These are phyloP conservation scores for Erpornis zantholeuca DNA, from an alignment of 2,113 vertebrate genomes.

Conservation along the genomic window DNA sequence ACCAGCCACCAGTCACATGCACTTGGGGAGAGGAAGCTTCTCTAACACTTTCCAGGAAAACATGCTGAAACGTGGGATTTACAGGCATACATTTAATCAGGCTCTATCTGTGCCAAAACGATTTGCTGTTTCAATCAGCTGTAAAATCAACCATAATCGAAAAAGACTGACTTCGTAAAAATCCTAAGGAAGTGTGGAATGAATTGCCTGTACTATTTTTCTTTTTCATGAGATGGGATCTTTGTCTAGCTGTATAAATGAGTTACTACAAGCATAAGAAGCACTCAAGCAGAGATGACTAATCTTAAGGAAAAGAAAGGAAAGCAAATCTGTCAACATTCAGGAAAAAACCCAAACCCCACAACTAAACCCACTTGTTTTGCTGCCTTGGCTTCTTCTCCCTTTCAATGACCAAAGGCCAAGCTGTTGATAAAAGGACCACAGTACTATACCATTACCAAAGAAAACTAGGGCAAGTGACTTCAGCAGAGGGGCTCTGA, in stretches of 20 bases:
- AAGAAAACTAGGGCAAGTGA: not conserved
- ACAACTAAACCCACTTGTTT: not conserved
- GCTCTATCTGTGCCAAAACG: not conserved
- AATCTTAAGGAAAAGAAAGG: not conserved
- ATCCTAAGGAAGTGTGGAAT: not conserved
- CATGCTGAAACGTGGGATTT: not conserved
- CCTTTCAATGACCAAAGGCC: not conserved
- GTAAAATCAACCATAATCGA: not conserved
- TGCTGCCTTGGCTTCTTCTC: not conserved
- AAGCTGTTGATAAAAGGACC: not conserved
- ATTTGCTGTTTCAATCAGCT: not conserved
- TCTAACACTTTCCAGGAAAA: slow-evolving; percentile 16
- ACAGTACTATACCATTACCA: not conserved
- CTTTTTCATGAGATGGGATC: not conserved
- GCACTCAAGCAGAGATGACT: not conserved
- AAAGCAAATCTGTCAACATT: not conserved
- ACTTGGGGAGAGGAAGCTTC: not conserved
- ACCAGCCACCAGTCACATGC: not conserved
- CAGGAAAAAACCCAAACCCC: not conserved
- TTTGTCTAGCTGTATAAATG: not conserved
- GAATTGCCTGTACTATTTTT: not conserved
- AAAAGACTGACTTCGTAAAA: not conserved
- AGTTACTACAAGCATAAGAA: not conserved
- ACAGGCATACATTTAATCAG: not conserved
- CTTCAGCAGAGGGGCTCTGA: not conserved